Percentiles rank a stretch among this genome's conserved stretches.
Conservation (phyloP, 2,113 vertebrate species). For the Prunella himalayana region DNA sequence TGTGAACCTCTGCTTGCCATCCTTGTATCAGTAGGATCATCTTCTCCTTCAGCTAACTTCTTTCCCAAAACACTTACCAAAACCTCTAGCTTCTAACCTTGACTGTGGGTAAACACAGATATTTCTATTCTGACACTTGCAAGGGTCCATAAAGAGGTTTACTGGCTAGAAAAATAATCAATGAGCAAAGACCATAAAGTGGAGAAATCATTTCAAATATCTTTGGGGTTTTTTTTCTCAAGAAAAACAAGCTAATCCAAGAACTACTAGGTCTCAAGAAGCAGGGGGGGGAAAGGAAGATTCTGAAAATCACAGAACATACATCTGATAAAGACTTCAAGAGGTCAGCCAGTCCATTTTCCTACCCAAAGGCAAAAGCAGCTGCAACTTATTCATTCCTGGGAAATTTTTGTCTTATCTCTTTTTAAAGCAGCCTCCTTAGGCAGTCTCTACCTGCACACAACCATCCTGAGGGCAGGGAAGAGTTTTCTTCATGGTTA, state of each 20-base stretch:
- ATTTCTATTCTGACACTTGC: neutral
- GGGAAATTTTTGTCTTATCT: slow-evolving; percentile 7
- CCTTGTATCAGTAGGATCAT: neutral
- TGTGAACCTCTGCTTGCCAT: neutral
- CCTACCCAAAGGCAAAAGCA: neutral
- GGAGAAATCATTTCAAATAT: neutral
- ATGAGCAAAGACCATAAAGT: neutral
- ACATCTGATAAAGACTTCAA: neutral
- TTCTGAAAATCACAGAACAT: neutral
- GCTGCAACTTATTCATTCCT: neutral
- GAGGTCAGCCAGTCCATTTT: neutral
- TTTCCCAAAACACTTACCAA: neutral
- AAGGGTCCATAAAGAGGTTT: neutral
- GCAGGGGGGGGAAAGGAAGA: neutral
- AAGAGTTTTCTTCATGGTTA: neutral
- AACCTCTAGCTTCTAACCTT: neutral
- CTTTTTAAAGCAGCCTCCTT: neutral
- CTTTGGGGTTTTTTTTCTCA: neutral
- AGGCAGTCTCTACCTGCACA: neutral
- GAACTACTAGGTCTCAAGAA: neutral
- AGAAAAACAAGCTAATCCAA: neutral
- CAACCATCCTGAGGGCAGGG: neutral
- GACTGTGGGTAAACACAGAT: neutral
- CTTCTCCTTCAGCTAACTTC: neutral
- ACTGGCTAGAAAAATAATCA: neutral